These are phyloP conservation scores for Steromphala cineraria DNA, from an alignment of 2,888 invertebrate species.

Conservation along the genomic window DNA sequence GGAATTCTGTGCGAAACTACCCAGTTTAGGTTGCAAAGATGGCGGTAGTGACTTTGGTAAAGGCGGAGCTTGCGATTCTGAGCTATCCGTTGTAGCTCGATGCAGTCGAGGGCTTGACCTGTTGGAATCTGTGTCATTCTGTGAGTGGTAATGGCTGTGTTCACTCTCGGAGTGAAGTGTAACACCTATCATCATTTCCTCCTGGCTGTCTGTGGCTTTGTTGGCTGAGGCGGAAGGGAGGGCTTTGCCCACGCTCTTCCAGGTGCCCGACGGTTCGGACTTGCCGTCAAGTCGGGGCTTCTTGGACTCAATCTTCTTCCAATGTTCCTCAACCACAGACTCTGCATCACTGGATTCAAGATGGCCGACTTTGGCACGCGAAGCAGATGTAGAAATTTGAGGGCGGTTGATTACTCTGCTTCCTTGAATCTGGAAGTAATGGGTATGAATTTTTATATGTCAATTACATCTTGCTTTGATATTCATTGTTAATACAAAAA, in stretches of 20 bases:
- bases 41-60: slow-evolving; percentile 32
- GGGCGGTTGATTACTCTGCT: slow-evolving; percentile 9
- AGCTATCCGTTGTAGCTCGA: slow-evolving; percentile 38
- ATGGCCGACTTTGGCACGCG: slow-evolving; percentile 29
- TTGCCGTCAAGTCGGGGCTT: slow-evolving; percentile 42
- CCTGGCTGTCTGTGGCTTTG: slow-evolving; percentile 25
- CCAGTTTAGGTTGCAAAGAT: slow-evolving; percentile 37
- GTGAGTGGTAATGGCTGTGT: slow-evolving; percentile 52
- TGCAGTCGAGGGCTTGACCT: slow-evolving; percentile 41
- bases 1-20: slow-evolving; percentile 42
- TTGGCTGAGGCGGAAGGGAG: slow-evolving; percentile 42
- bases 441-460: too few species aligned
- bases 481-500: too few species aligned
- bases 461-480: too few species aligned
- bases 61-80: slow-evolving; percentile 30
- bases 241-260: slow-evolving; percentile 58
- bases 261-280: slow-evolving; percentile 37
- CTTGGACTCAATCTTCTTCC: slow-evolving; percentile 60
- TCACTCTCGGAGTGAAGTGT: slow-evolving; percentile 66
- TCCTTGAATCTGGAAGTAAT: background rate
- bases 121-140: slow-evolving; percentile 68
- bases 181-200: slow-evolving; percentile 59
- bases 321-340: slow-evolving; percentile 58
- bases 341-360: slow-evolving; percentile 42
- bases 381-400: background rate